Percentiles rank a stretch among this genome's conserved stretches.
Evolutionary conservation across 2,797 vertebrate species (phyloP).

Genomic region (Nannoperca australis): DNA sequence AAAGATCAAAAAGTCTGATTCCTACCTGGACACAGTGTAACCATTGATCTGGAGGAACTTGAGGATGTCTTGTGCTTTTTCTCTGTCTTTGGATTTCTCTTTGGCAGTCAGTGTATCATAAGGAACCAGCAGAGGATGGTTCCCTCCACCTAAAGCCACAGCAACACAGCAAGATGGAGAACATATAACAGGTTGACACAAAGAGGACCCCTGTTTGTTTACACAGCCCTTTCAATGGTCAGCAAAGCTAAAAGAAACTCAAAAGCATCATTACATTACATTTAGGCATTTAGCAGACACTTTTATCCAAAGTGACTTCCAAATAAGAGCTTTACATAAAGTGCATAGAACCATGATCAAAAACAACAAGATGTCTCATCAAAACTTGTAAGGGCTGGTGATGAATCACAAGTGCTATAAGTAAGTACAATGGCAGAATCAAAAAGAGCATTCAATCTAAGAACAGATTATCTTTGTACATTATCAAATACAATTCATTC

Average conservation of each 20-base stretch:
- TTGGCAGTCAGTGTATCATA: constrained; percentile 97
- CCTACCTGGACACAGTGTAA: constrained; percentile 92
- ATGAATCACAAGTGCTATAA: no score
- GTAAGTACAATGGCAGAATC: no score
- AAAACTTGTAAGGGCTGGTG: no score
- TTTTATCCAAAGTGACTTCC: no score
- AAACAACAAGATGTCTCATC: no score
- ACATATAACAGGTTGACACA: not conserved
- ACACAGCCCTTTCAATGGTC: not conserved
- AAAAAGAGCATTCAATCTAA: no score
- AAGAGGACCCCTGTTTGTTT: not conserved
- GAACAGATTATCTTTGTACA: no score
- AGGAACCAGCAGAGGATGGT: constrained; percentile 95
- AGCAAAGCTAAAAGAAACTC: not conserved
- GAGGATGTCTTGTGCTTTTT: constrained; percentile 95
- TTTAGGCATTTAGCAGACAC: no score
- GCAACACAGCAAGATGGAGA: not conserved
- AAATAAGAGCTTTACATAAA: no score
- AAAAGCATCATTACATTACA: not conserved
- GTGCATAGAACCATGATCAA: no score
- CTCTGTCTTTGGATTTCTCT: constrained; percentile 95
- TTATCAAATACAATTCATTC: no score
- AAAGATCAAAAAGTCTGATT: no score
- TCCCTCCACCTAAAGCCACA: constrained; percentile 89
- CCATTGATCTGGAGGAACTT: constrained; percentile 97